Base-by-base conservation (phyloP, 2,888 invertebrate species). In the Parapristionchus giblindavisi region DNA sequence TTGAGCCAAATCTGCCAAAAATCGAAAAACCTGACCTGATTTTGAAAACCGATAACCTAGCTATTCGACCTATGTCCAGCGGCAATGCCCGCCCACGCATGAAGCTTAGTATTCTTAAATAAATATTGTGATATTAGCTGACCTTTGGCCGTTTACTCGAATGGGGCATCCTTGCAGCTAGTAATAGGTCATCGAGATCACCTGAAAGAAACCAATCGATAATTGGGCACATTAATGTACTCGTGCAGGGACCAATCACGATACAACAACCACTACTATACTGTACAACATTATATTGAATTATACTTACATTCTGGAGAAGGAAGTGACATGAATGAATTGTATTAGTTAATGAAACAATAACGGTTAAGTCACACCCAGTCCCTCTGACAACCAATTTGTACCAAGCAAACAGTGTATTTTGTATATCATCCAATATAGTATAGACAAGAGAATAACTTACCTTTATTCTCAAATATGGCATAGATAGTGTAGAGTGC, bases 381-480 rank as follows among this genome's bases (percentile, higher is more conserved):
- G 27, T n/a, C 3, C 56, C 56, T 56, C n/a, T n/a, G n/a, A n/a
- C n/a, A n/a, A n/a, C n/a, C 32, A 3, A 14, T 54, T 32, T 54
- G 14, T 24, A 52, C 1, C 48, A 8, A 14, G 48, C 17, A 43
- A 8, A 14, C 8, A 8, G 11, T 43, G 51, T 3, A 4, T 51
- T 51, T 24, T 51, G 3, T 27, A 54, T 14, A n/a, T n/a, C 27
- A 54, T 54, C n/a, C 21, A n/a, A n/a, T n/a, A n/a, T n/a, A n/a
- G n/a, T n/a, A n/a, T 48, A 48, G 11, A 21, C 48, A 14, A 48
- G 14, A 48, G 6, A 14, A 14, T 48, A 68, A 32, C 68, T 89
- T 90, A 96, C 98, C 96, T 92, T 92, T 92, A 90, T 98, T 99
- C 88, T 94, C 94, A 77, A 94, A 93, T 89, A 98, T 92, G 21